Evolutionary conservation across 1,140 invertebrate genomes (phyloP), one percentile per base, ranked within the genome.

Genomic region (Apis mellifera): DNA sequence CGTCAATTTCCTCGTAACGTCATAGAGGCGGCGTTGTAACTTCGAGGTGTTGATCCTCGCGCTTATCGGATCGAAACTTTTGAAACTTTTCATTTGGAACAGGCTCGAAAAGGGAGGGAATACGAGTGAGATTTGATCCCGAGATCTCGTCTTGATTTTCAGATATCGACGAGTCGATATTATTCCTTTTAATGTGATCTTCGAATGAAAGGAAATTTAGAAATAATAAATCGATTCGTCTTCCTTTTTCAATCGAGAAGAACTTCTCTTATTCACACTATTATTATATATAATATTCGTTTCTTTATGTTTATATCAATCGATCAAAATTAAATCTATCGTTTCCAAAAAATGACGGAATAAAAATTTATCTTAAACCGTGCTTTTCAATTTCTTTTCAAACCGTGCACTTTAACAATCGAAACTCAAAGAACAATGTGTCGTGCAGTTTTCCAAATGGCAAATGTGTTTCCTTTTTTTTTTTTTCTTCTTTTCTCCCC

Each of bases 11-110:
- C 65, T 50, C 66, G 54, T 52, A 52, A 65, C 68, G 57, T 83
- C 64, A 65, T 60, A 52, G 50, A 62, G 65, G 55, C 83, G 64
- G 32, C n/a, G n/a, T n/a, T 72, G 78, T 86, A 86, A 85, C 85
- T 78, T 75, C 57, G 50, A 65, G n/a, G n/a, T 48, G 85, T 82
- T 86, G 78, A 73, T 82, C 75, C 74, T 82, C 73, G 80, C 85
- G 78, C 32, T 76, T 84, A 59, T 85, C 72, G 55, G 54, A 77
- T 85, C 84, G 62, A 15, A 60, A 62, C 73, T 60, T 42, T 68
- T 75, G 48, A 21, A 32, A 68, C 59, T 57, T 65, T 60, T 72
- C 79, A 85, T 84, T 68, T 78, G 2, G 32, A 42, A n/a, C n/a
- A n/a, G n/a, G n/a, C n/a, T n/a, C n/a, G n/a, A 2, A 5, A 42